These are phyloP conservation scores for Glaucomys volans DNA, from an alignment of 2,113 vertebrate species.

Conservation along the genomic window DNA sequence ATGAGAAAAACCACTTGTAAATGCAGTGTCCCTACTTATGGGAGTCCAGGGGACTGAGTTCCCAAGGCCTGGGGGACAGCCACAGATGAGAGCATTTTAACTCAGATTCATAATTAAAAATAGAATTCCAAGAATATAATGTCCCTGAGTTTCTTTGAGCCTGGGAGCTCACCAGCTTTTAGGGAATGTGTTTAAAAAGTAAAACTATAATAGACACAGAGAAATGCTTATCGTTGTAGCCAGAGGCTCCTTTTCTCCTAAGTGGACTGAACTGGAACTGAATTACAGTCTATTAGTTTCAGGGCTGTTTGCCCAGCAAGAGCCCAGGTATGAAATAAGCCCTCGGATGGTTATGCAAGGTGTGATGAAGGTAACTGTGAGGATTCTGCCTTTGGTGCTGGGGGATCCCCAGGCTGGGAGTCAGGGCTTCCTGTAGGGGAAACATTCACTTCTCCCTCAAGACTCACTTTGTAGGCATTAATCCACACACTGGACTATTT, in stretches of 20 bases:
- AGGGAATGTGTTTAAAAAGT: background rate
- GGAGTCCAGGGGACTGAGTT: background rate
- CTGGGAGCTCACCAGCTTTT: constrained; percentile 42
- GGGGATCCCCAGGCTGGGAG: constrained; percentile 63
- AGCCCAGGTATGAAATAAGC: constrained; percentile 64
- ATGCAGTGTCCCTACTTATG: accelerated
- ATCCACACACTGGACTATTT: constrained; percentile 67
- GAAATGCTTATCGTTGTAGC: background rate
- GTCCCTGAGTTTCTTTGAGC: background rate
- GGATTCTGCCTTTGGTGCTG: constrained; percentile 60
- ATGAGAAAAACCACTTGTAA: background rate
- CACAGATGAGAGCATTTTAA: background rate
- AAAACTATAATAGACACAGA: background rate
- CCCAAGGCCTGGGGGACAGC: background rate
- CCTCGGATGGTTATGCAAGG: constrained; percentile 37
- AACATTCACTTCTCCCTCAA: constrained; percentile 54
- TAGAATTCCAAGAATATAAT: background rate
- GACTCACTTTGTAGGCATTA: constrained; percentile 71
- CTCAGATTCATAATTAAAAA: constrained; percentile 26
- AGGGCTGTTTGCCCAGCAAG: constrained; percentile 57
- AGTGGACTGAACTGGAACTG: background rate
- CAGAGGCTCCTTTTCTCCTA: background rate
- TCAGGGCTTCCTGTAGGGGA: constrained; percentile 24
- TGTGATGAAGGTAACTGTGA: constrained; percentile 67
- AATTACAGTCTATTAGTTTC: constrained; percentile 74